These are phyloP conservation scores for Lysiphlebus fabarum DNA, from an alignment of 1,140 invertebrate genomes.

Conservation along the genomic window DNA sequence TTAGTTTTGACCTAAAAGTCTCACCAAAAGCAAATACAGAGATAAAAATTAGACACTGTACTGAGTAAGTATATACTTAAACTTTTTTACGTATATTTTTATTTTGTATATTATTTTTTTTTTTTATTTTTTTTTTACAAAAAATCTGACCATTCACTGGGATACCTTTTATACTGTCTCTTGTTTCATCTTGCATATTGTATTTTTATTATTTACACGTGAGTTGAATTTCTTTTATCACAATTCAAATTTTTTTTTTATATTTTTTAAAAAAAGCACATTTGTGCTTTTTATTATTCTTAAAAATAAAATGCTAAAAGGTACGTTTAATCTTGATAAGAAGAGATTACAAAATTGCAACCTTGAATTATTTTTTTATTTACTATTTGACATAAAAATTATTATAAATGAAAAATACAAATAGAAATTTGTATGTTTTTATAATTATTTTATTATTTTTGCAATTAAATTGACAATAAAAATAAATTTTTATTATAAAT, in stretches of 20 bases:
- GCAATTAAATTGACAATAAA: no score
- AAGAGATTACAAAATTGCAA: not conserved
- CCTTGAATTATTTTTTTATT: not conserved
- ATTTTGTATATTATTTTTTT: not conserved
- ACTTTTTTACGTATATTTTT: not conserved
- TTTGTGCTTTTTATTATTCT: not conserved
- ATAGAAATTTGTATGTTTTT: no score
- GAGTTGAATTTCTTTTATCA: slow-evolving; percentile 7
- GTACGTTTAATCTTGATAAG: slow-evolving; percentile 10
- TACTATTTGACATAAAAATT: not conserved
- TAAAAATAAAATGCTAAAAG: no score
- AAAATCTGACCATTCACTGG: slow-evolving; percentile 17
- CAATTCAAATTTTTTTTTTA: slow-evolving; percentile 8
- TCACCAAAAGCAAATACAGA: slow-evolving; percentile 9
- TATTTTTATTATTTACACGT: not conserved
- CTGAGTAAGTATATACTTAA: not conserved
- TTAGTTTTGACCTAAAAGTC: slow-evolving; percentile 26
- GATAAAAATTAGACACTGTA: not conserved
- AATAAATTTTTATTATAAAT: no score
- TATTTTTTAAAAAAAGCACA: not conserved
- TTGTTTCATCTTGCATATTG: no score
- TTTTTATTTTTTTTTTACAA: not conserved
- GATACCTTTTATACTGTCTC: slow-evolving; percentile 7
- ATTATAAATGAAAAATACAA: no score
- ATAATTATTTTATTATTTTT: no score